Conservation (phyloP, 2,797 vertebrate genomes). For the Myiotriccus ornatus region DNA sequence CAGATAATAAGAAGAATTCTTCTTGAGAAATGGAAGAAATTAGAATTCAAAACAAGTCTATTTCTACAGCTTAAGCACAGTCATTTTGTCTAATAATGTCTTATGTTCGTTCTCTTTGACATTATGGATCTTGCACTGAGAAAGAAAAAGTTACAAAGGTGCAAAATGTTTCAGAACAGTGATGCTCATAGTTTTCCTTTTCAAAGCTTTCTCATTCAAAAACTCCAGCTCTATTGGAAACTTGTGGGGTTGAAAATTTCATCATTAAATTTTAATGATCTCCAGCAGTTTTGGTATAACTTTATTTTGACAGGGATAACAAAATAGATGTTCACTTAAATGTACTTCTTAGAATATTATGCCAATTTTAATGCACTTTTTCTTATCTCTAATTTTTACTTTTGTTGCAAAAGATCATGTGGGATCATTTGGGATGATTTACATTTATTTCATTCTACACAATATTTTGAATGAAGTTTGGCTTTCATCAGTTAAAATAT, state of each 20-base stretch:
- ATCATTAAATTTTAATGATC: background rate
- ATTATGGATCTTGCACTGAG: background rate
- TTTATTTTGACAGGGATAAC: background rate
- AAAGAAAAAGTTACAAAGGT: background rate
- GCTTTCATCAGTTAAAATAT: background rate
- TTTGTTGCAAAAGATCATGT: background rate
- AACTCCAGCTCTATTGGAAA: background rate
- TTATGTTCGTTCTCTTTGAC: background rate
- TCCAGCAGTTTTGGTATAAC: background rate
- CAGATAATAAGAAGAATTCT: background rate
- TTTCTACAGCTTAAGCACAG: background rate
- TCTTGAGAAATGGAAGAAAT: background rate
- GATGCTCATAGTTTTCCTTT: background rate
- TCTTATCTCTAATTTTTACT: background rate
- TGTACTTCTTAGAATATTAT: background rate
- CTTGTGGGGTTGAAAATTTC: background rate
- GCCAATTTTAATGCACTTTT: background rate
- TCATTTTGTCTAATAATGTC: conserved; percentile 6
- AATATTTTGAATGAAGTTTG: background rate
- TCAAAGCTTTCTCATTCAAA: background rate
- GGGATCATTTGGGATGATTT: background rate
- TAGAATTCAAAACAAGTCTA: background rate
- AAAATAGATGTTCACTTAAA: background rate
- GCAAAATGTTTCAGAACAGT: background rate
- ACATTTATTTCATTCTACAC: background rate